Evolutionary conservation across 2,113 vertebrate genomes (phyloP), one percentile per base, ranked within the genome.

Genomic region (Todiramphus chloris): DNA sequence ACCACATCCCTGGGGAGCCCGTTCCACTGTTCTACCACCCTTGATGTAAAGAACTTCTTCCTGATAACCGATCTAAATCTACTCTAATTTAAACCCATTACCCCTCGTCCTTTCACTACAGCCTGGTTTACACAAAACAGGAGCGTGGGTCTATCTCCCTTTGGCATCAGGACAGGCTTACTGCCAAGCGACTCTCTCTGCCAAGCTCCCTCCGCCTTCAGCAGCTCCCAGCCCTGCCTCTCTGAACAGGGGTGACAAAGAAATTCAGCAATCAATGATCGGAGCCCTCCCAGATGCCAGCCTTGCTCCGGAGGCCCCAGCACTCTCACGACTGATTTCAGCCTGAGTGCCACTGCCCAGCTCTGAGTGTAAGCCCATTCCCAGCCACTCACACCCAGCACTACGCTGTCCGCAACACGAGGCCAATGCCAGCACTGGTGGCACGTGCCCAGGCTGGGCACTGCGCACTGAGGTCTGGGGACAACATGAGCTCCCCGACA

Each of bases 301-400:
- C 31, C 27, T 53, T 0, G 0, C 16, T 35, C 27, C 1, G 0
- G 9, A 24, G 10, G 25, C 4, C 31, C 12, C 1, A 0, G 4
- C 0, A 4, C 41, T 24, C 37, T 35, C 19, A 44, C 4, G 16
- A 28, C 7, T 0, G 9, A 4, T 43, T 41, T 11, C 48, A 78
- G 70, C 55, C 31, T 7, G 4, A 10, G 0, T 12, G 35, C 3
- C 23, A 13, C 67, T 12, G 33, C 33, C 44, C 5, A 0, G 33
- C 46, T 67, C n/a, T 19, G 3, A 12, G 24, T 2, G 2, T 23
- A 33, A 35, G 43, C 53, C 53, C 51, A 14, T 25, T 50, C 50
- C 64, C 33, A 9, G 53, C 14, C 11, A 13, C 4, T 43, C 33
- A 3, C 35, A n/a, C 37, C 37, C 1, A 0, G 44, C 72, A 73